Percentiles rank a stretch among this genome's conserved stretches.
Conservation (phyloP, 2,113 vertebrate genomes). For the Campylomormyrus tamandua region DNA sequence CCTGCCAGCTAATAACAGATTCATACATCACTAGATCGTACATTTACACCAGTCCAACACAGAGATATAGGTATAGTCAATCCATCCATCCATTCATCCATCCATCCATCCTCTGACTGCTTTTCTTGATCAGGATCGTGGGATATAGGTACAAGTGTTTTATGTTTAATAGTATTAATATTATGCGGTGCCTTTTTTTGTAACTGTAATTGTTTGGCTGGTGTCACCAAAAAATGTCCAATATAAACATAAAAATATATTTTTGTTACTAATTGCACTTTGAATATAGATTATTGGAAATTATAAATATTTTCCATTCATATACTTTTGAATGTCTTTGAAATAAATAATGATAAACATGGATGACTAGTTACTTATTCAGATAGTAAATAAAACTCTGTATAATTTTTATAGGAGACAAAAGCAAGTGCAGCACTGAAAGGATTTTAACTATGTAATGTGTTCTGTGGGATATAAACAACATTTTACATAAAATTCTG, state of each 20-base stretch:
- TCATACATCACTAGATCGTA: not conserved
- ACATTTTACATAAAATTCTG: not conserved
- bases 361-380: not conserved
- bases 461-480: not conserved
- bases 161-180: not conserved
- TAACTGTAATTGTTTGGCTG: not conserved
- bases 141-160: not conserved
- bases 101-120: not conserved
- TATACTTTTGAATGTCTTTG: not conserved
- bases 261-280: not conserved
- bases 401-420: not conserved
- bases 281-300: not conserved
- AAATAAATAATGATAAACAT: not conserved
- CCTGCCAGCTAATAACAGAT: not conserved
- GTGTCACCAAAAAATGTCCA: not conserved
- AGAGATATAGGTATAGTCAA: not conserved
- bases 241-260: not conserved
- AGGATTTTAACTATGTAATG: not conserved
- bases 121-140: not conserved
- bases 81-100: not conserved
- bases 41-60: not conserved
- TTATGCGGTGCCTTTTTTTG: not conserved
- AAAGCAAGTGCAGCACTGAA: not conserved
- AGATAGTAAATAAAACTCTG: not conserved
- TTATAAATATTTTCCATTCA: not conserved